These are phyloP conservation scores for Candoia aspera DNA, from an alignment of 2,113 vertebrate genomes.

Conservation along the genomic window DNA sequence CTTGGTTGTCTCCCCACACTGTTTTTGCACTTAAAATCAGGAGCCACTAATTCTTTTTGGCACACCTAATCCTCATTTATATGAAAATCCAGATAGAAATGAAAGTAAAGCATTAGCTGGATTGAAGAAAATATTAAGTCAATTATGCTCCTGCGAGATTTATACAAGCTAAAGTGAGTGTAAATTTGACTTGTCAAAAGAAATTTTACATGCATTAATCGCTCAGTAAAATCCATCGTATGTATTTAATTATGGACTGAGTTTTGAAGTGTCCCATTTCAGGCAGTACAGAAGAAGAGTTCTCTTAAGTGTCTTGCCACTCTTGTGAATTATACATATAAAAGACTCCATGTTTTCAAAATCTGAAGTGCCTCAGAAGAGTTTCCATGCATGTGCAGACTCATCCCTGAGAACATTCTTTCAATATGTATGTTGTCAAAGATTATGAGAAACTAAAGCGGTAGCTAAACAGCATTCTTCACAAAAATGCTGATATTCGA, in stretches of 20 bases:
- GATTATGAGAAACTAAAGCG: conserved; percentile 1
- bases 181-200: conserved; percentile 81
- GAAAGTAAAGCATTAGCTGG: conserved; percentile 72
- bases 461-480: background rate
- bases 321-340: conserved; percentile 36
- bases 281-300: conserved; percentile 39
- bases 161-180: conserved; percentile 80
- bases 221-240: conserved; percentile 72
- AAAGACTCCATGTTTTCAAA: conserved; percentile 20
- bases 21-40: conserved; percentile 60
- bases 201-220: conserved; percentile 77
- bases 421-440: background rate
- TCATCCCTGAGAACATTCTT: background rate
- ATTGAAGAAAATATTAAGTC: conserved; percentile 70
- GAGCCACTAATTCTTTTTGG: conserved; percentile 57
- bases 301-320: conserved; percentile 45
- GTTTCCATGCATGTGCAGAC: background rate
- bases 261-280: conserved; percentile 66
- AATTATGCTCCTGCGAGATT: conserved; percentile 79
- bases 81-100: conserved; percentile 71
- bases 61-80: conserved; percentile 65
- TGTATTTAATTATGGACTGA: conserved; percentile 78
- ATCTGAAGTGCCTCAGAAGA: background rate
- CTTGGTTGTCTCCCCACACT: conserved; percentile 54
- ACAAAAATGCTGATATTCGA: background rate